Conservation (phyloP, 2,113 vertebrate genomes). For the Pterocles burchelli region DNA sequence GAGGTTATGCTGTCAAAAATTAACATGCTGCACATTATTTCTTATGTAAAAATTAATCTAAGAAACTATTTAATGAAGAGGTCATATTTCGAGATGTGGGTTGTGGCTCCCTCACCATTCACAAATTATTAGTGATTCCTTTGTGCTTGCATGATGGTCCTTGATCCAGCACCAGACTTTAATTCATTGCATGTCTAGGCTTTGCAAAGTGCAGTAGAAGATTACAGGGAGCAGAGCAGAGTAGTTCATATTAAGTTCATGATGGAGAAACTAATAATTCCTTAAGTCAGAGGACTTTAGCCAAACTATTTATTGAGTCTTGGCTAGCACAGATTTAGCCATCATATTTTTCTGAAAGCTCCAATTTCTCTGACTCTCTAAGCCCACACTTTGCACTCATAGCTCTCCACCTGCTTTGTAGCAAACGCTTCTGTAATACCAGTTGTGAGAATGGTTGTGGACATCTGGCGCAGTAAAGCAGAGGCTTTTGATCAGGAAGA, state of each 20-base stretch:
- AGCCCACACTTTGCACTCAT: background rate
- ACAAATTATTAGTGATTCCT: background rate
- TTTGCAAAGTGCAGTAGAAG: background rate
- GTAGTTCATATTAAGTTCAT: background rate
- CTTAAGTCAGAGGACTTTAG: background rate
- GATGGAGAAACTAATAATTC: background rate
- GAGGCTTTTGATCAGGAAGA: background rate
- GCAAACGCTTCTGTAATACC: background rate
- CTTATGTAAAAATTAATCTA: background rate
- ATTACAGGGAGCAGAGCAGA: background rate
- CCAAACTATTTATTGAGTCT: background rate
- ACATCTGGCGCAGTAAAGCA: background rate
- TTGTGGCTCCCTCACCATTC: background rate
- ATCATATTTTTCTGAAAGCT: background rate
- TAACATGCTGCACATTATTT: background rate
- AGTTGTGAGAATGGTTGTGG: background rate
- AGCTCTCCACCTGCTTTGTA: background rate
- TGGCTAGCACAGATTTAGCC: background rate
- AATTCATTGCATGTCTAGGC: background rate
- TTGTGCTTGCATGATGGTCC: background rate
- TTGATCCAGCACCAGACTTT: background rate
- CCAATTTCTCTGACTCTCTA: background rate
- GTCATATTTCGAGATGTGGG: background rate
- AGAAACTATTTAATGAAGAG: background rate
- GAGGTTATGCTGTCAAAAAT: background rate